Base-by-base conservation (phyloP, 2,888 invertebrate species). In the Acanthosoma haemorrhoidale region DNA sequence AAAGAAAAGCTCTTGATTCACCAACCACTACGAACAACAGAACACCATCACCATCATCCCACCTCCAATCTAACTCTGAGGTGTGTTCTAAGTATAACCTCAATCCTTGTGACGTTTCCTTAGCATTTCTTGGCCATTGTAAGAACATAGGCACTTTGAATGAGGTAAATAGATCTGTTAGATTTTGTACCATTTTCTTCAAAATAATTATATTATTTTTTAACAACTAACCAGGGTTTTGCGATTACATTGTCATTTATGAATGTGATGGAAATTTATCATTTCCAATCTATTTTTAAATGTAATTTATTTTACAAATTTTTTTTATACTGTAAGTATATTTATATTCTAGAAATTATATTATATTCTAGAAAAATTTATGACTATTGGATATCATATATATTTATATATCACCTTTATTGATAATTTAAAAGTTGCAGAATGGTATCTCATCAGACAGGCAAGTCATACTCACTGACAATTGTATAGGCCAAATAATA, bases 1-100 rank as follows among this genome's bases (percentile, higher is more conserved):
- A 86, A 76, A 81, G 83, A 75, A 80, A 83, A 72, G 80, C 81
- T 34, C 79, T 81, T 18, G 81, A 79, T 72, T 74, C 74, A 31
- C 73, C 74, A 3, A 74, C 75, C 3, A 72, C 71, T 9, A 71
- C 51, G 60, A 63, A 64, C 21, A 66, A 69, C 60, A 72, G 71
- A 29, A 74, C 72, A 8, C 74, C 75, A 16, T 74, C 75, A n/a
- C 75, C 75, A n/a, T 64, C 78, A 76, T 43, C 74, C 73, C 73
- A 71, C 64, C 60, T 73, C 5, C 70, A 73, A 18, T 68, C 71
- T 21, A 15, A 71, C 41, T 60, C 72, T 41, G 74, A 74, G 71
- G 74, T 74, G 64, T 51, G 72, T 67, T 32, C 76, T 60, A 58
- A 75, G 51, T 73, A 72, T 36, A 75, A 21, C 61, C 61, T 61